Conservation (phyloP, 2,113 vertebrate genomes). For the Calyptommatus sinebrachiatus region DNA sequence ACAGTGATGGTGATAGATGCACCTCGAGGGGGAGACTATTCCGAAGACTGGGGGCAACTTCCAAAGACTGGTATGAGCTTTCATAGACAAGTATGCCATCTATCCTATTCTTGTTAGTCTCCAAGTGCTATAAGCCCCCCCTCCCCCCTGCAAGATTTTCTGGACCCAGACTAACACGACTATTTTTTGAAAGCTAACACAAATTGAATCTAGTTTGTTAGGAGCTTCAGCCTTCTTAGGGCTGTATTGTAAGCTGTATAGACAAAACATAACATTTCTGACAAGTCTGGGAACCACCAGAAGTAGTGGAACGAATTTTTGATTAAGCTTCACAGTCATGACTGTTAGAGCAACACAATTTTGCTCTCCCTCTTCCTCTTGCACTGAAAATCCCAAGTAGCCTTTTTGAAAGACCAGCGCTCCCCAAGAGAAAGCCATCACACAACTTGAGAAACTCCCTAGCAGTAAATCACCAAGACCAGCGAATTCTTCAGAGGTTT, state of each 20-base stretch:
- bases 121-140: no score
- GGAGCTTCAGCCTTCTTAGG: no score
- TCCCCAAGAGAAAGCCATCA: slow-evolving; percentile 31
- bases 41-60: no score
- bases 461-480: slow-evolving; percentile 20
- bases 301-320: background rate
- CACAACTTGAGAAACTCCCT: slow-evolving; percentile 34
- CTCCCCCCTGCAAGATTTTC: no score
- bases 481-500: slow-evolving; percentile 31
- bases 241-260: background rate
- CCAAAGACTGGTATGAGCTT: no score
- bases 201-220: background rate
- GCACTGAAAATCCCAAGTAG: background rate
- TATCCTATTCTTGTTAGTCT: no score
- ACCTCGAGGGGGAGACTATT: no score
- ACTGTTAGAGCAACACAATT: slow-evolving; percentile 3
- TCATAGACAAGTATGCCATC: no score
- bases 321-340: background rate
- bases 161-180: no score
- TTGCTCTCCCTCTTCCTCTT: no score
- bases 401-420: slow-evolving; percentile 35
- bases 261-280: slow-evolving; percentile 7
- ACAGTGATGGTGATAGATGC: no score
- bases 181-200: no score
- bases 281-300: background rate